Evolutionary conservation across 2,888 invertebrate species (phyloP), one percentile per base, ranked within the genome.

Genomic region (Leptura quadrifasciata): DNA sequence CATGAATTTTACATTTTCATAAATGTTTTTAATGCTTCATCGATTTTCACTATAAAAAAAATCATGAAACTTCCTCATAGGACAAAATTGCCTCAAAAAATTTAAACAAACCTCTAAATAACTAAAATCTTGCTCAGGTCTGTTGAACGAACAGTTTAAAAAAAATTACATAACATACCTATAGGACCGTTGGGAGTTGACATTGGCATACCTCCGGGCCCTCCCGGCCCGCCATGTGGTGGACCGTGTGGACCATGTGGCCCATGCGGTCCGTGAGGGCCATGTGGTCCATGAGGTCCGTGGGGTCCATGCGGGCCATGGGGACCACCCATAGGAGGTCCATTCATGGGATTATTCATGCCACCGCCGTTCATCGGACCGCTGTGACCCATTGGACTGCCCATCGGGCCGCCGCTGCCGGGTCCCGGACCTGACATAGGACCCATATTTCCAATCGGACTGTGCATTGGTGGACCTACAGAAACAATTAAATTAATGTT

Each of bases 351-450:
- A 81, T 89, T 90, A 65, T 79, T 80, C 76, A 81, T 80, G 18
- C 91, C 91, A 91, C 94, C 93, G 47, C 93, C 94, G 78, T 93
- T 93, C 93, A 95, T 94, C 8, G 94, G 94, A 61, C 93, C 93
- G 90, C 79, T 81, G 57, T 81, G 84, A 47, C 83, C 84, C 85
- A 83, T 87, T 21, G 82, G 90, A 85, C 78, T 89, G 87, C 84
- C 89, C 90, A 86, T 90, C 83, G 83, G 89, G 86, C 81, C 80
- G 24, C 81, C 80, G 35, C 74, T 75, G 10, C 82, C 89, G 84
- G 88, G 75, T 9, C 84, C 84, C 64, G 82, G 83, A 4, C 82
- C 84, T 65, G 81, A 80, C 79, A 85, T 83, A 12, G 92, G 90
- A 83, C 93, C 92, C 92, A 94, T 93, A 80, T 92, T 93, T 63